Evolutionary conservation across 2,888 invertebrate genomes (phyloP).

Genomic region (Deilephila elpenor): DNA sequence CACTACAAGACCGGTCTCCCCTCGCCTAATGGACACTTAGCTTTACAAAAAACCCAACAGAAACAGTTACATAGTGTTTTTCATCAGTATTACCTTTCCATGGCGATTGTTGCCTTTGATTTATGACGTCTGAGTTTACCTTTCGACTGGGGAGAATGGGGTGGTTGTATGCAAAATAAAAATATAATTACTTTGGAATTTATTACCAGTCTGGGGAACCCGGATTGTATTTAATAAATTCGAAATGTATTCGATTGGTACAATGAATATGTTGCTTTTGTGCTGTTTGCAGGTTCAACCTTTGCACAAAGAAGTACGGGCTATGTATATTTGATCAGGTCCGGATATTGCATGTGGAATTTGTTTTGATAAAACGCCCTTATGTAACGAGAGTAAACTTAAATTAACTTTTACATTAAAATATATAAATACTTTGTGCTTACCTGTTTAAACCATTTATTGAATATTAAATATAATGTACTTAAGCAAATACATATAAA

Average conservation of each 20-base stretch:
- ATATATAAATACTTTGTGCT: no score
- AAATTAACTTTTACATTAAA: no score
- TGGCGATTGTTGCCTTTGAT: conserved; percentile 14
- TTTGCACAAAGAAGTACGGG: not conserved
- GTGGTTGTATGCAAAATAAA: not conserved
- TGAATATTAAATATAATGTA: no score
- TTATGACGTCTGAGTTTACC: not conserved
- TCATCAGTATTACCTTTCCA: conserved; percentile 8
- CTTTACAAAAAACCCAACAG: not conserved
- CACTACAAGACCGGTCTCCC: no score
- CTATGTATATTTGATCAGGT: not conserved
- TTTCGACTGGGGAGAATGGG: not conserved
- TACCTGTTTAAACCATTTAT: no score
- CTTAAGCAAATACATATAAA: no score
- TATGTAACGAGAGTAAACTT: no score
- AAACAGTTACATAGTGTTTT: conserved; percentile 2
- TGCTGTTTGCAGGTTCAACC: no score
- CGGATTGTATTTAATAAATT: not conserved
- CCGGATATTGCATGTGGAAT: no score
- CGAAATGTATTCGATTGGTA: not conserved
- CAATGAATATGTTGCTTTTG: not conserved
- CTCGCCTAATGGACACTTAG: not conserved
- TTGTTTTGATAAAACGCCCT: no score
- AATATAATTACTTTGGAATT: conserved; percentile 6
- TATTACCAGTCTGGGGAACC: not conserved